Conservation (phyloP, 2,113 vertebrate genomes). For the Chaenogobius annularis region DNA sequence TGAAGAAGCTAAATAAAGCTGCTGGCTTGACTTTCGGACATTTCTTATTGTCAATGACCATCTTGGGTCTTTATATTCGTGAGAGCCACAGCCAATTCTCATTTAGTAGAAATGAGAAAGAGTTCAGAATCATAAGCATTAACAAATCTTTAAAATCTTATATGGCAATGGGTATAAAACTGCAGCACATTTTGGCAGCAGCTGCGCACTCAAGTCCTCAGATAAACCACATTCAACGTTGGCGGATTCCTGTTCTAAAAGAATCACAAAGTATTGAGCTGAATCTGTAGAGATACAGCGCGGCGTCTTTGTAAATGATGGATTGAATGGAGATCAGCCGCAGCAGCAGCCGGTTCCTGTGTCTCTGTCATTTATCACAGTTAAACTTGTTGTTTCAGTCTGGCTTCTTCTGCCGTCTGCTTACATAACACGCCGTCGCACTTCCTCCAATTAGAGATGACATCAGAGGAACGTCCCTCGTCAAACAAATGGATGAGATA, state of each 20-base stretch:
- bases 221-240: neutral
- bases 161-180: neutral
- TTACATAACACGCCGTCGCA: neutral
- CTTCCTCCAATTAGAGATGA: slow-evolving; percentile 3
- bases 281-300: neutral
- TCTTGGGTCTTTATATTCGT: no score
- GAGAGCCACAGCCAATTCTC: no score
- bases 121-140: no score
- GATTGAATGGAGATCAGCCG: neutral
- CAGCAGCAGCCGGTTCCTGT: neutral
- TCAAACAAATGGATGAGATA: neutral
- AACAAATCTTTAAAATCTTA: neutral
- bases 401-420: neutral
- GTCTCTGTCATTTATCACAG: neutral
- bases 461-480: neutral
- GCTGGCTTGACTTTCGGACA: no score
- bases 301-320: neutral
- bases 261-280: neutral
- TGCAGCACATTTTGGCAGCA: neutral
- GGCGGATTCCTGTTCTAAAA: neutral
- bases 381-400: neutral
- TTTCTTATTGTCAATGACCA: no score
- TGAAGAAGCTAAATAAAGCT: neutral
- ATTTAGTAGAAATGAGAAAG: no score
- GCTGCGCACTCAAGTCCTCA: neutral